phyloP scores from a whole-genome alignment of 2,113 vertebrate species.

The Petroica traversi region DNA sequence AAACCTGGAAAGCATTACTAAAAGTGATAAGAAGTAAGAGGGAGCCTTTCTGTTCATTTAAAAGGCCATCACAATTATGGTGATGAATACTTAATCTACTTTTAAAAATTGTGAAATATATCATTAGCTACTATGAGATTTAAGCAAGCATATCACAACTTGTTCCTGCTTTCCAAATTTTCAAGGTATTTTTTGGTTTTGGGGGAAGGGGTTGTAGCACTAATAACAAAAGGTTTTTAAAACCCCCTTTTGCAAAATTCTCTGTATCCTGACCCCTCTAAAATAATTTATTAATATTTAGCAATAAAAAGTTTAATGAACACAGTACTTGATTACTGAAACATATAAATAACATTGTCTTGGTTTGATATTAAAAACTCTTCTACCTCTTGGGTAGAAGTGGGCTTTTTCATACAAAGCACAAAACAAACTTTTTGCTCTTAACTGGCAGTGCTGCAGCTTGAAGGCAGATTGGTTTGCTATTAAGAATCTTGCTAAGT shows the following conservation, averaged over 20 bases:
- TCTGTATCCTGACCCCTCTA: not conserved
- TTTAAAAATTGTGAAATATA: not conserved
- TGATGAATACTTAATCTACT: not conserved
- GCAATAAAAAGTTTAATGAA: not conserved
- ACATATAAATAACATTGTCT: not conserved
- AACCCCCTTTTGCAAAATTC: not conserved
- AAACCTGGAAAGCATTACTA: not conserved
- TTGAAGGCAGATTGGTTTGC: not conserved
- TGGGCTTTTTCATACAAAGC: not conserved
- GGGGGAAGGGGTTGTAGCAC: not conserved
- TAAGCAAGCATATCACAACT: not conserved
- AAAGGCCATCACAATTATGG: not conserved
- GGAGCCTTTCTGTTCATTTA: not conserved
- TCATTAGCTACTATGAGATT: not conserved
- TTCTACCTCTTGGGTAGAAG: not conserved
- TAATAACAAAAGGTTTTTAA: not conserved
- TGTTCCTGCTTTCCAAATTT: not conserved
- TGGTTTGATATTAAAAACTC: not conserved
- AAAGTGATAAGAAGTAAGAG: not conserved
- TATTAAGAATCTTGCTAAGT: not conserved
- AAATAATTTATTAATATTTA: not conserved
- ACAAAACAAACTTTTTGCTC: not conserved
- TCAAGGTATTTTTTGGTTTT: not conserved
- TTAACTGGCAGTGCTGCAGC: not conserved
- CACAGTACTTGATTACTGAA: not conserved